A percentile compares a stretch with the other conserved stretches of the same genome.
These are phyloP conservation scores for Stenotaenia linearis DNA, from an alignment of 2,888 invertebrate genomes.

Conservation along the genomic window DNA sequence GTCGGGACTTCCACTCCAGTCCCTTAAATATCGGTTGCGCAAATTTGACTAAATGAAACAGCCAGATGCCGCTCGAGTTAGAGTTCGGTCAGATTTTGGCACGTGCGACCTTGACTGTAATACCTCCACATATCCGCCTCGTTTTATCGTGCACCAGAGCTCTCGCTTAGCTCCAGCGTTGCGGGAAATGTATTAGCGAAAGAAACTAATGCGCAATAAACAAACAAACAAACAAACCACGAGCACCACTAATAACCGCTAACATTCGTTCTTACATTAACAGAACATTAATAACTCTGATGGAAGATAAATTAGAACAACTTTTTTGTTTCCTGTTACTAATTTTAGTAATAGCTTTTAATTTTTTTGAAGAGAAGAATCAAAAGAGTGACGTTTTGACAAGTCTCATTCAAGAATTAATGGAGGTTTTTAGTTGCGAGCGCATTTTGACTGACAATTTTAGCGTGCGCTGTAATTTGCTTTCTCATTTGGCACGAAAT, in stretches of 20 bases:
- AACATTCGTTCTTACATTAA: no score
- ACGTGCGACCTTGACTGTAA: neutral
- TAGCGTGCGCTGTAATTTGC: neutral
- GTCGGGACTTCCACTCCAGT: no score
- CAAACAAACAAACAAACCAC: neutral
- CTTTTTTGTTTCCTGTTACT: neutral
- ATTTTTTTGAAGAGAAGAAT: neutral
- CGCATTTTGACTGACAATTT: neutral
- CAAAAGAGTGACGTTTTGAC: neutral
- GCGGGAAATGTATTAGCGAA: no score
- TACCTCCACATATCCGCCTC: neutral
- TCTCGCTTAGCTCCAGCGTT: neutral
- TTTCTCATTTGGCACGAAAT: neutral
- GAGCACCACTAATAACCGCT: neutral
- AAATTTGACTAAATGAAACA: no score
- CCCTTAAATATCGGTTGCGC: no score
- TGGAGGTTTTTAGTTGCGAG: neutral
- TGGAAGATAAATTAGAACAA: neutral
- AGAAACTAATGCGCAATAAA: no score
- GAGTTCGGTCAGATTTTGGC: no score
- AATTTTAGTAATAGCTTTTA: neutral
- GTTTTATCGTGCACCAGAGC: neutral
- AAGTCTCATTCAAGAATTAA: neutral
- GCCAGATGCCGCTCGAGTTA: no score
- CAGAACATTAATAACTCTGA: neutral